phyloP scores from a whole-genome alignment of 2,113 vertebrate species.

The Mirounga angustirostris region DNA sequence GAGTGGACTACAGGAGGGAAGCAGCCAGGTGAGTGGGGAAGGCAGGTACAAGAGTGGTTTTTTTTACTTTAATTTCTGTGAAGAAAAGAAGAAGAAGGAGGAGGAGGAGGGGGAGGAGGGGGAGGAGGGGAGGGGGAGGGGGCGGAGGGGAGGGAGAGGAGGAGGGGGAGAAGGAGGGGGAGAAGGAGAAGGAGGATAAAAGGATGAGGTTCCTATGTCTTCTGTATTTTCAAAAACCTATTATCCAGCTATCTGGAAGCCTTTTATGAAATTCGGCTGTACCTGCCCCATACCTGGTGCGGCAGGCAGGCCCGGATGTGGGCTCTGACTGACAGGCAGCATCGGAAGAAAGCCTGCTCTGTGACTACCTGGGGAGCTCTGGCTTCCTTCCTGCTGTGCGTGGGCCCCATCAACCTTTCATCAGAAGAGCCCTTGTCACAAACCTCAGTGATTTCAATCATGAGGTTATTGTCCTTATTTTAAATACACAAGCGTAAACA shows the following conservation, averaged over 20 bases:
- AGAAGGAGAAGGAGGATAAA: not conserved
- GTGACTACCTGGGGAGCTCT: not conserved
- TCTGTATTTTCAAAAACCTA: not conserved
- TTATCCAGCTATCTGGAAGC: not conserved
- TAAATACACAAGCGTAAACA: constrained; percentile 61
- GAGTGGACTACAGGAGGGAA: not conserved
- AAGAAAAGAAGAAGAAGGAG: not conserved
- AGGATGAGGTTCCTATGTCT: not conserved
- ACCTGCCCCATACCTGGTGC: too few relatives aligned
- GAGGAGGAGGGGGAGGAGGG: too few relatives aligned
- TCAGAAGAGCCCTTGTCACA: constrained; percentile 22
- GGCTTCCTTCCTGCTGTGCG: not conserved
- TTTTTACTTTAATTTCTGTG: not conserved
- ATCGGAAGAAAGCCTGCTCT: not conserved
- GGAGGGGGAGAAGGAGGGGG: too few relatives aligned
- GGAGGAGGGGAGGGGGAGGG: too few relatives aligned
- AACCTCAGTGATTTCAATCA: constrained; percentile 38
- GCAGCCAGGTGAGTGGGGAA: not conserved
- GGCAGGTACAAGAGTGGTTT: not conserved
- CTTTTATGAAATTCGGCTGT: not conserved
- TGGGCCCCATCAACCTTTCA: not conserved
- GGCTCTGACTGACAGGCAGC: not conserved
- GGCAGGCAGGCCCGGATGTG: too few relatives aligned
- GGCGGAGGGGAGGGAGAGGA: too few relatives aligned
- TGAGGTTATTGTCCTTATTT: constrained; percentile 62